These are phyloP conservation scores for Pangasius mekongensis DNA, from an alignment of 2,797 vertebrate genomes.

Conservation along the genomic window DNA sequence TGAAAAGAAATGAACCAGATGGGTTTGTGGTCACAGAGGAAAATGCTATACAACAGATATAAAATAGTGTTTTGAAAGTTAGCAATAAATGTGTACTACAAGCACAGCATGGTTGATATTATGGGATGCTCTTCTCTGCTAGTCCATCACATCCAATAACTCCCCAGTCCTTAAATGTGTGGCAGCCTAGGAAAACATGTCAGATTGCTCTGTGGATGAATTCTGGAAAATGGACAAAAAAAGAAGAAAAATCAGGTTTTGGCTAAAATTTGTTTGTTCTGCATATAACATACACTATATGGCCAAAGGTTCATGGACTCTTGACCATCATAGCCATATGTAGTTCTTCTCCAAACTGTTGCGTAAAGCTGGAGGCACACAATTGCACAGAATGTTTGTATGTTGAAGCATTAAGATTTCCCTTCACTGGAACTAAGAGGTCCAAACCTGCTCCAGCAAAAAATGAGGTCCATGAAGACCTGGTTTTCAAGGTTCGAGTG, in stretches of 20 bases:
- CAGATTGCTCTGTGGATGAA: background rate
- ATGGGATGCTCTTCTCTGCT: background rate
- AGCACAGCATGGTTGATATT: constrained; percentile 4
- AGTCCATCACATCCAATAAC: constrained; percentile 8
- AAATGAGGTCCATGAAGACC: background rate
- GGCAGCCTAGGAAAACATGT: constrained; percentile 10
- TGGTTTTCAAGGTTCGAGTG: background rate
- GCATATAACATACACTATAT: background rate
- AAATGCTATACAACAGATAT: background rate
- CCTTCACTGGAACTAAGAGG: background rate
- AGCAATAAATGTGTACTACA: background rate
- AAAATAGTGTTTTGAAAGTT: background rate
- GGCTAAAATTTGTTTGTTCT: background rate
- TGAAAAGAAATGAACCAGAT: background rate
- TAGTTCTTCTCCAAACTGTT: background rate
- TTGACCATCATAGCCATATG: background rate
- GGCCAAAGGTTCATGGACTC: background rate
- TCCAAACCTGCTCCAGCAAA: background rate
- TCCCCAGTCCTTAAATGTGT: background rate
- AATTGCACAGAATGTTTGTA: background rate
- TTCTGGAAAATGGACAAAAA: background rate
- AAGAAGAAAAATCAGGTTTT: background rate
- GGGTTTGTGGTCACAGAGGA: constrained; percentile 1
- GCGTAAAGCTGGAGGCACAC: background rate
- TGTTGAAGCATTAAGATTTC: background rate